A percentile compares a stretch with the other conserved stretches of the same genome.
phyloP scores from a whole-genome alignment of 2,888 invertebrate genomes.

The Serripes groenlandicus region DNA sequence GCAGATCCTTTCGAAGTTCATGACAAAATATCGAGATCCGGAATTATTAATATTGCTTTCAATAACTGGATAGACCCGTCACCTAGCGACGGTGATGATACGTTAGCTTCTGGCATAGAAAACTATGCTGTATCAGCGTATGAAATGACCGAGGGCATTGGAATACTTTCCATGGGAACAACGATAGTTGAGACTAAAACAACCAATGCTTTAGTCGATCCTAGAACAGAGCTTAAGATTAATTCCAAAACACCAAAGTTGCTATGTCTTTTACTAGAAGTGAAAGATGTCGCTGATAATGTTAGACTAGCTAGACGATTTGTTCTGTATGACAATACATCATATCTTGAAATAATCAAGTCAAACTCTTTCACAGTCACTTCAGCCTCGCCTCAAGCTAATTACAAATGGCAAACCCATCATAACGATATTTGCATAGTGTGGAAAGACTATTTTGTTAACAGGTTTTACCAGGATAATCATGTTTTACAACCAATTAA shows the following conservation, averaged over 20 bases:
- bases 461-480: constrained; percentile 42
- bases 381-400: constrained; percentile 51
- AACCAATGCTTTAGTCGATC: neutral
- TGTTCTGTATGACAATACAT: constrained; percentile 63
- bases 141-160: neutral
- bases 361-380: constrained; percentile 25
- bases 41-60: neutral
- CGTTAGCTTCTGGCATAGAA: constrained; percentile 19
- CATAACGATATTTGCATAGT: constrained; percentile 53
- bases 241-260: constrained; percentile 21
- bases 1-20: neutral
- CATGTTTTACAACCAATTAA: constrained; percentile 58
- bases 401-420: constrained; percentile 68
- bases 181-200: neutral
- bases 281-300: constrained; percentile 66
- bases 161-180: neutral
- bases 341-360: constrained; percentile 35
- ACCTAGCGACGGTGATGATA: neutral
- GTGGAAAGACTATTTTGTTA: constrained; percentile 67
- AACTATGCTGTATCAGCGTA: neutral
- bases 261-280: constrained; percentile 37
- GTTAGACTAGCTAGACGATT: constrained; percentile 56
- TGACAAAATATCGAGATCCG: neutral
- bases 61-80: constrained; percentile 17
- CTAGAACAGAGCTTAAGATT: neutral